Percentiles rank a stretch among this genome's conserved stretches.
phyloP scores from a whole-genome alignment of 2,888 invertebrate genomes.

The Lasiommata megera region DNA sequence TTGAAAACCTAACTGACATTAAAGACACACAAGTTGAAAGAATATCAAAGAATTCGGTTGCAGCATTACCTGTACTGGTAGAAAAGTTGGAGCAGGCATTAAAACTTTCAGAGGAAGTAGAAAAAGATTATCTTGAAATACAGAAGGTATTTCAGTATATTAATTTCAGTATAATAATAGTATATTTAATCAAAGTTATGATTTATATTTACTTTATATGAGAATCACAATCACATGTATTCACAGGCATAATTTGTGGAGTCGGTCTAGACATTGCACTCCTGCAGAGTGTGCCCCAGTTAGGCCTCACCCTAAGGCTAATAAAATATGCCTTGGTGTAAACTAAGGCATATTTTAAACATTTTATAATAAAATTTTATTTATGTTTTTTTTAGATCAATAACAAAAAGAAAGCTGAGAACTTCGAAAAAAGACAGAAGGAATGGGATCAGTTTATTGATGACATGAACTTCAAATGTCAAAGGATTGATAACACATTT shows the following conservation, averaged over 20 bases:
- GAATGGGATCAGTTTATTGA: slow-evolving; percentile 90
- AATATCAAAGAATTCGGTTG: slow-evolving; percentile 83
- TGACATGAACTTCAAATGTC: slow-evolving; percentile 88
- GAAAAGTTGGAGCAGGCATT: slow-evolving; percentile 85
- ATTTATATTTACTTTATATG: too few relatives aligned
- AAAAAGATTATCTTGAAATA: slow-evolving; percentile 80
- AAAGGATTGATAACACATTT: slow-evolving; percentile 88
- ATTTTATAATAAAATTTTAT: neutral
- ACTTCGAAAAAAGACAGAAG: slow-evolving; percentile 58
- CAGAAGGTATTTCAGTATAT: slow-evolving; percentile 63
- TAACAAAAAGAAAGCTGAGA: slow-evolving; percentile 47
- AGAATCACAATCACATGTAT: too few relatives aligned
- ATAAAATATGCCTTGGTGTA: too few relatives aligned
- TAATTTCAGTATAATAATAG: too few relatives aligned
- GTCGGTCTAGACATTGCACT: too few relatives aligned
- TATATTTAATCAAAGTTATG: neutral
- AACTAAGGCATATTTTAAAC: too few relatives aligned
- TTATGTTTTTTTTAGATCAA: slow-evolving; percentile 5
- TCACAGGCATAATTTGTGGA: too few relatives aligned
- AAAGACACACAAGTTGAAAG: slow-evolving; percentile 87
- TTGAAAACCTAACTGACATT: slow-evolving; percentile 89
- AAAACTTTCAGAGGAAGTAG: slow-evolving; percentile 82
- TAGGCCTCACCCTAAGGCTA: too few relatives aligned
- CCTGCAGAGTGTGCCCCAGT: too few relatives aligned
- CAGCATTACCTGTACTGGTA: slow-evolving; percentile 82